These are phyloP conservation scores for Monoplex corrugatus DNA, from an alignment of 2,888 invertebrate genomes.

Conservation along the genomic window DNA sequence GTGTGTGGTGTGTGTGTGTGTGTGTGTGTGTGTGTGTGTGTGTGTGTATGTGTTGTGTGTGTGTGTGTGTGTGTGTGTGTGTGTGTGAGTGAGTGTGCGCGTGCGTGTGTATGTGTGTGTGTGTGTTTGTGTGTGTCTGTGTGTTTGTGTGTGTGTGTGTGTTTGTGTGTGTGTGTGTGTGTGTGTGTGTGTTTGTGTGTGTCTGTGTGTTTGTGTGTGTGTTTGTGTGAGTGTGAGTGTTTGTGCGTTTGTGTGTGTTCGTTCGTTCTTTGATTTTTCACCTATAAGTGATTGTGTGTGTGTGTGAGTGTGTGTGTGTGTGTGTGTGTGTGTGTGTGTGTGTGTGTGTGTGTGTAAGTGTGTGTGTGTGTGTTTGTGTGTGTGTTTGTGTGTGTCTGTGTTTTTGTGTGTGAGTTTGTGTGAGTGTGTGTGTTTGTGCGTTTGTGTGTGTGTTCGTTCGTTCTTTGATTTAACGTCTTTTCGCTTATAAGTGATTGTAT, in stretches of 20 bases:
- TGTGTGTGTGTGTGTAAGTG: constrained; percentile 17
- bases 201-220: neutral
- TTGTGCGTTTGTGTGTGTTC: neutral
- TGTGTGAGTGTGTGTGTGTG: neutral
- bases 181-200: constrained; percentile 5
- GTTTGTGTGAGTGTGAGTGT: neutral
- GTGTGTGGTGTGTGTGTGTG: neutral
- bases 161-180: constrained; percentile 17
- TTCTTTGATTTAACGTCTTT: too few relatives aligned
- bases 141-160: constrained; percentile 8
- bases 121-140: neutral
- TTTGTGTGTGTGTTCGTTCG: constrained; percentile 10
- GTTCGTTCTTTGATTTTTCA: too few relatives aligned
- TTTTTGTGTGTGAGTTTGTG: constrained; percentile 1
- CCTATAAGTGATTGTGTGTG: neutral
- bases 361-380: constrained; percentile 17
- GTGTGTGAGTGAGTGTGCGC: neutral
- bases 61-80: too few relatives aligned
- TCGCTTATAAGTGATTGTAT: too few relatives aligned
- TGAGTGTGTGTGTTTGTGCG: constrained; percentile 12
- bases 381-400: neutral
- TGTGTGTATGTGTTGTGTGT: too few relatives aligned
- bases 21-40: too few relatives aligned
- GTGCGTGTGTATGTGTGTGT: neutral
- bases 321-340: neutral